Evolutionary conservation across 2,113 vertebrate species (phyloP), one percentile per base, ranked within the genome.

Genomic region (Leiothrix lutea): DNA sequence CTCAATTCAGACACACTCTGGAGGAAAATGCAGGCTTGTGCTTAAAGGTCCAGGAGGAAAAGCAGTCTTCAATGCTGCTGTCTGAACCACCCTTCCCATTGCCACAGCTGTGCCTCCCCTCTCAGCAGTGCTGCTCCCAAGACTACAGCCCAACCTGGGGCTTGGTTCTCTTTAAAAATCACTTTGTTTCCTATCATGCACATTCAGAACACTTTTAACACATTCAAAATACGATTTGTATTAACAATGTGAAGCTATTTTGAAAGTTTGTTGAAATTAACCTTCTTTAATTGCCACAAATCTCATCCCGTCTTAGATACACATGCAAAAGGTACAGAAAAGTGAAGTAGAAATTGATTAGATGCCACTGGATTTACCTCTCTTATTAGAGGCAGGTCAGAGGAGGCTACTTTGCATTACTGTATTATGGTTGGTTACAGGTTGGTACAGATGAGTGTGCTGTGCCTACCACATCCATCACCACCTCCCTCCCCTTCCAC

Each of bases 41-140:
- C 67, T 77, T 38, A 38, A 28, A 88, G n/a, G 9, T 26, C 8
- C 56, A 67, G n/a, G 53, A 91, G 73, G 9, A 75, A 72, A 86
- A 65, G 22, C 21, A 51, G 36, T 26, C 22, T 40, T 51, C 2
- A 3, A 23, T 2, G 2, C 44, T 67, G 65, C 15, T 57, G 33
- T 64, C 36, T 44, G 33, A 95, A 48, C 23, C 48, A 42, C 23
- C 21, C 42, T 13, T 65, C 26, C 26, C 15, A 62, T 14, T 0
- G 0, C 58, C 1, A 4, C 51, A 90, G 57, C 53, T 0, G 0
- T 12, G 47, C 35, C 19, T 67, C n/a, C 24, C 15, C 38, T 79
- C 78, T 65, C 53, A 69, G n/a, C 18, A 7, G 0, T 2, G 8
- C 1, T 88, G 45, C 26, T 65, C 31, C 48, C 2, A 3, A 42